Evolutionary conservation across 2,888 invertebrate genomes (phyloP).

Genomic region (Nemotelus nigrinus): DNA sequence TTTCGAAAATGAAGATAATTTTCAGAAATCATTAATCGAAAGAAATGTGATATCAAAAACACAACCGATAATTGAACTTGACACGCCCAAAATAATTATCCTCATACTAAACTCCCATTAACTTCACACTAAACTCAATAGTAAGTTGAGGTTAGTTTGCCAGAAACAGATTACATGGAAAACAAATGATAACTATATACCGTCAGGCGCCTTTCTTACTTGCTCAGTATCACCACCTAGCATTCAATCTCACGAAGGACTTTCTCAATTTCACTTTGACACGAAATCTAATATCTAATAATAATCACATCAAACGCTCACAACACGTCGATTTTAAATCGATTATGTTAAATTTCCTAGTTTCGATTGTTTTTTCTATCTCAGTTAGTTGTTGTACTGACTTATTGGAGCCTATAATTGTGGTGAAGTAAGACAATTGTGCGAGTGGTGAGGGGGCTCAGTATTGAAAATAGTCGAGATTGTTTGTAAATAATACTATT

Average conservation of each 20-base stretch:
- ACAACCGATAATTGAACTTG: no score
- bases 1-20: no score
- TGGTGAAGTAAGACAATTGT: not conserved
- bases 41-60: no score
- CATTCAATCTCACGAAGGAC: constrained; percentile 7
- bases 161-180: not conserved
- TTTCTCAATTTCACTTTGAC: constrained; percentile 41
- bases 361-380: constrained; percentile 17
- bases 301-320: constrained; percentile 45
- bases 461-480: not conserved
- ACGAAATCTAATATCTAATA: constrained; percentile 47
- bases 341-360: constrained; percentile 40
- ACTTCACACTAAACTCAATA: no score
- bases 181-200: not conserved
- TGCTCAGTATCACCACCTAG: not conserved
- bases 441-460: not conserved
- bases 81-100: no score
- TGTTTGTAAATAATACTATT: not conserved
- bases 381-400: not conserved
- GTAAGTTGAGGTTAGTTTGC: no score
- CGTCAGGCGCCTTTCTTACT: not conserved
- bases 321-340: constrained; percentile 46
- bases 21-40: no score
- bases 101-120: no score
- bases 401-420: not conserved